Conservation (phyloP, 2,797 vertebrate species). For the Girardinus metallicus region DNA sequence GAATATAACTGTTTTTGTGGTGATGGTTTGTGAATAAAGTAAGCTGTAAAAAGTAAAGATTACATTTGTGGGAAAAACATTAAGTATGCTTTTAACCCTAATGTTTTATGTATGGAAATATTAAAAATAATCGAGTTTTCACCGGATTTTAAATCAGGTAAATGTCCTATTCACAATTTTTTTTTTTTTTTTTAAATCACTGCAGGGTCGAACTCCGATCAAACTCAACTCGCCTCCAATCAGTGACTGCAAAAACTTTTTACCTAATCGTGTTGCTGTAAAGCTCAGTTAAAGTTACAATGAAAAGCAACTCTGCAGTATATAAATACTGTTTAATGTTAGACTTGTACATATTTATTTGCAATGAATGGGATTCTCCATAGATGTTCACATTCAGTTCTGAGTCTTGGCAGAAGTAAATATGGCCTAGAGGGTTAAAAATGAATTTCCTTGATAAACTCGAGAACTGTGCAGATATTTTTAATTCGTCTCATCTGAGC, state of each 20-base stretch:
- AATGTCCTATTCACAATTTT: neutral
- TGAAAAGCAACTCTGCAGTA: neutral
- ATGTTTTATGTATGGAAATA: neutral
- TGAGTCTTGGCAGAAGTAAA: neutral
- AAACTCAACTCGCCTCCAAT: neutral
- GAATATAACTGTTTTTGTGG: neutral
- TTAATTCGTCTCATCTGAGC: slow-evolving; percentile 36
- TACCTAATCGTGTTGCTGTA: neutral
- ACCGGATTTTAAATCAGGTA: neutral
- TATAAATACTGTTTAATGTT: neutral
- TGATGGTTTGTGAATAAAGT: neutral
- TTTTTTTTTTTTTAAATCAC: no score
- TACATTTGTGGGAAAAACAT: neutral
- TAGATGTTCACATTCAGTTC: neutral
- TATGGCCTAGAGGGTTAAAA: slow-evolving; percentile 76
- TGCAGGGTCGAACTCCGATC: neutral
- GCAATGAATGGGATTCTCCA: neutral
- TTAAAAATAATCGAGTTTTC: neutral
- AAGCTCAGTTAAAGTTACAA: neutral
- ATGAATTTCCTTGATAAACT: slow-evolving; percentile 82
- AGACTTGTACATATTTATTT: neutral
- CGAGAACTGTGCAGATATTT: slow-evolving; percentile 50
- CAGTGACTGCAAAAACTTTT: neutral
- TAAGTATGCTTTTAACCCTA: neutral
- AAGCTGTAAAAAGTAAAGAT: neutral